Base-by-base conservation (phyloP, 2,113 vertebrate genomes). In the Catagonus wagneri region DNA sequence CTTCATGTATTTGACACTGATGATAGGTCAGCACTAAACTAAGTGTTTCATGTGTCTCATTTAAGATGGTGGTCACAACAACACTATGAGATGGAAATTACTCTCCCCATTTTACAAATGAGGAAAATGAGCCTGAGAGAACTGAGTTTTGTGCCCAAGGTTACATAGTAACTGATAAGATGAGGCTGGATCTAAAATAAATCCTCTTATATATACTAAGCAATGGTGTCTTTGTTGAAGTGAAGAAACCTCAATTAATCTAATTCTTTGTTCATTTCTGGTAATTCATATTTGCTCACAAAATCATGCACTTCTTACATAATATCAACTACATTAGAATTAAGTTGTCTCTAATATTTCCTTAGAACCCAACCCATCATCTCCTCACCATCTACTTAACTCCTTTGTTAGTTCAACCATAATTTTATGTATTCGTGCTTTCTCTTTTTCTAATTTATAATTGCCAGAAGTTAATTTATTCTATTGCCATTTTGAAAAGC, bases 171-270 rank as follows among this genome's bases (percentile, higher is more conserved):
- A 69, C 6, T 44, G 72, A 90, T 22, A 50, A 92, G 52, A 1
- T 65, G 90, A 96, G 85, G 27, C 56, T 93, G 58, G 83, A 80
- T 88, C 83, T 71, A 89, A 95, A 81, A 78, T 63, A 83, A 94
- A 61, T 90, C 61, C 17, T 23, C 11, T 83, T 56, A 75, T 3
- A 75, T 3, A 58, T 3, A 1, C 34, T 61, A 80, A 90, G 44
- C 19, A 88, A 63, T 25, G 39, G 13, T 25, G 11, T 83, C 76
- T 83, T 65, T 11, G 14, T 12, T 74, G 36, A 87, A 71, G 68
- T 61, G 29, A 95, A 84, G 52, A 94, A 65, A 54, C 36, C 22
- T 78, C 75, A 80, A 11, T 19, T 86, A 13, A 52, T 68, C 2
- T 92, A 36, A 92, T 68, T 74, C 60, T 89, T 93, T 84, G 34